Base-by-base conservation (phyloP, 2,888 invertebrate species). In the Margaritifera margaritifera region DNA sequence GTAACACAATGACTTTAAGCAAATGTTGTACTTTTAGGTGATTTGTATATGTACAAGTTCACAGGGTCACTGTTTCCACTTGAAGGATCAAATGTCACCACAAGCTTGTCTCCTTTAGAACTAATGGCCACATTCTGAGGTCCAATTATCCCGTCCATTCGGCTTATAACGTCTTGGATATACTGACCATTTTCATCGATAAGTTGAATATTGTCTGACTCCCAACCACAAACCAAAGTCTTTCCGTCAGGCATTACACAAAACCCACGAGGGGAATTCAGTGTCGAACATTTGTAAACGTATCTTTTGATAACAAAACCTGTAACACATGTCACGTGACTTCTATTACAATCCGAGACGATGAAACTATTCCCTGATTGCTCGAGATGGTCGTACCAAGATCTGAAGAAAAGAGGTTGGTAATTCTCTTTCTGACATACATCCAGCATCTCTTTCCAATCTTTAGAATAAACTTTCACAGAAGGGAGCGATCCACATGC, bases 211-310 rank as follows among this genome's bases (percentile, higher is more conserved):
- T 78, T 78, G 65, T 81, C 81, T 2, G 77, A 69, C 11, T 78
- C 79, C 69, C 79, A 81, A 1, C 81, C 81, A 60, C 77, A 78
- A 3, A 79, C 65, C 22, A 75, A 57, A 4, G 76, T 58, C 0
- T 71, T 68, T n/a, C 73, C 77, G 27, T 75, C 75, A 24, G 68
- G 64, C 24, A 67, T 69, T 4, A 77, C 60, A 60, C 68, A 61
- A 8, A 81, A 50, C 19, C 81, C 81, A 31, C 79, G 75, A 60
- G 81, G 81, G 22, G 78, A 73, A 50, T 77, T 78, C 59, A 81
- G 31, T 22, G 72, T 68, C 20, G 61, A 53, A 50, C 76, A 66
- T 72, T 70, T 64, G 60, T 77, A 77, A 8, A 60, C 51, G 27
- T 62, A 81, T 18, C 65, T 64, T 55, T 73, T 71, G 27, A 78